phyloP scores from a whole-genome alignment of 2,113 vertebrate species.

The Condylura cristata region DNA sequence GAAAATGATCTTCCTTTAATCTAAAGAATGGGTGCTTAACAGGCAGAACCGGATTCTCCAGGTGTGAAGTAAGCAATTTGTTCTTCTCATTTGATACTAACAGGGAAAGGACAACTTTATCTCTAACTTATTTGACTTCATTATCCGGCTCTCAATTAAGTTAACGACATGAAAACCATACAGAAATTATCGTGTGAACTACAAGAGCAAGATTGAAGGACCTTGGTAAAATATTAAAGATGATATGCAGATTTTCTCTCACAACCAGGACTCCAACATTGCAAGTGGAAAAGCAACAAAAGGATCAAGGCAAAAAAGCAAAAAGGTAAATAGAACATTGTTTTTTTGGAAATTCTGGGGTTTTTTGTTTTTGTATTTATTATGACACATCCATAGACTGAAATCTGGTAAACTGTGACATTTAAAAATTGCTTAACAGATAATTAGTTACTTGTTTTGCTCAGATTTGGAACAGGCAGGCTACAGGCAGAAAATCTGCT shows the following conservation, averaged over 20 bases:
- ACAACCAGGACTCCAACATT: slow-evolving; percentile 52
- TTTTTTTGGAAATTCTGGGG: neutral
- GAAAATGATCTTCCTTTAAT: slow-evolving; percentile 81
- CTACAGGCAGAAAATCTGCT: neutral
- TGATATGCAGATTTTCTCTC: slow-evolving; percentile 64
- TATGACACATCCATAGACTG: slow-evolving; percentile 6
- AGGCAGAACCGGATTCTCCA: slow-evolving; percentile 89
- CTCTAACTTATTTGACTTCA: slow-evolving; percentile 67
- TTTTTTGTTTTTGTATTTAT: neutral
- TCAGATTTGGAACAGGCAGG: neutral
- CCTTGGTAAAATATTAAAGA: slow-evolving; percentile 44
- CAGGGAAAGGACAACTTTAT: slow-evolving; percentile 74
- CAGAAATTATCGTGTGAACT: slow-evolving; percentile 71
- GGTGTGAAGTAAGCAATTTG: slow-evolving; percentile 81
- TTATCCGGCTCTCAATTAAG: slow-evolving; percentile 52
- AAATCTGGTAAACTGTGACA: neutral
- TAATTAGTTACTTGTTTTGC: neutral
- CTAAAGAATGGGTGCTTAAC: slow-evolving; percentile 85
- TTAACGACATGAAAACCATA: slow-evolving; percentile 64
- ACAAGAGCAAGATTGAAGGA: slow-evolving; percentile 12
- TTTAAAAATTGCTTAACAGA: slow-evolving; percentile 24
- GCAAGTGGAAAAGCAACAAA: slow-evolving; percentile 61
- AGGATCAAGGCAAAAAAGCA: slow-evolving; percentile 60
- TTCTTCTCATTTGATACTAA: slow-evolving; percentile 61
- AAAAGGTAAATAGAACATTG: slow-evolving; percentile 80